Percentiles rank a stretch among this genome's conserved stretches.
Evolutionary conservation across 2,888 invertebrate genomes (phyloP).

Genomic region (Agriotes lineatus): DNA sequence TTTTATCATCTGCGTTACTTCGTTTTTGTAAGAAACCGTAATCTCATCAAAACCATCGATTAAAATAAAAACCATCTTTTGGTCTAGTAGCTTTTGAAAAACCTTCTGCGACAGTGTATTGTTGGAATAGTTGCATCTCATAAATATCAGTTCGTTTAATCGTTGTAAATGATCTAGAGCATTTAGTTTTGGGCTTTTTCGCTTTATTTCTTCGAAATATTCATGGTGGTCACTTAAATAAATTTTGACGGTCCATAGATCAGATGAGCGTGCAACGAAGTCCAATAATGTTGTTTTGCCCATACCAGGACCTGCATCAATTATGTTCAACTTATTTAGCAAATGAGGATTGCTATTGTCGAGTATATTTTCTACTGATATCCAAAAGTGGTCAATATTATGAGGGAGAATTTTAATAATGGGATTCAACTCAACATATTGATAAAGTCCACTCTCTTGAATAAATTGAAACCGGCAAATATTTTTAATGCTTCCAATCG

Average conservation of each 20-base stretch:
- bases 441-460: neutral
- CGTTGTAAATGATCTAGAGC: too few relatives aligned
- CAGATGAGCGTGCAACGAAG: slow-evolving; percentile 4
- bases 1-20: slow-evolving; percentile 1
- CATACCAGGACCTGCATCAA: slow-evolving; percentile 27
- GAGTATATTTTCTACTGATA: neutral
- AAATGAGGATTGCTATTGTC: neutral
- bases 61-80: slow-evolving; percentile 15
- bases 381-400: neutral
- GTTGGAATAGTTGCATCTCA: neutral
- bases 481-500: neutral
- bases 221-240: slow-evolving; percentile 6
- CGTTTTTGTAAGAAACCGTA: neutral
- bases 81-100: slow-evolving; percentile 5
- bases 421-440: too few relatives aligned
- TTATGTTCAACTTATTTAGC: neutral
- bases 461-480: too few relatives aligned
- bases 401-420: too few relatives aligned
- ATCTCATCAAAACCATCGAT: slow-evolving; percentile 35
- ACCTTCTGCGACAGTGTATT: neutral
- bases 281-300: slow-evolving; percentile 24
- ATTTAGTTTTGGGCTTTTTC: neutral
- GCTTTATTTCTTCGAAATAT: neutral
- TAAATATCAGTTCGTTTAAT: too few relatives aligned
- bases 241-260: slow-evolving; percentile 21